A percentile compares a stretch with the other conserved stretches of the same genome.
phyloP scores from a whole-genome alignment of 1,140 invertebrate genomes.

The Sitodiplosis mosellana region DNA sequence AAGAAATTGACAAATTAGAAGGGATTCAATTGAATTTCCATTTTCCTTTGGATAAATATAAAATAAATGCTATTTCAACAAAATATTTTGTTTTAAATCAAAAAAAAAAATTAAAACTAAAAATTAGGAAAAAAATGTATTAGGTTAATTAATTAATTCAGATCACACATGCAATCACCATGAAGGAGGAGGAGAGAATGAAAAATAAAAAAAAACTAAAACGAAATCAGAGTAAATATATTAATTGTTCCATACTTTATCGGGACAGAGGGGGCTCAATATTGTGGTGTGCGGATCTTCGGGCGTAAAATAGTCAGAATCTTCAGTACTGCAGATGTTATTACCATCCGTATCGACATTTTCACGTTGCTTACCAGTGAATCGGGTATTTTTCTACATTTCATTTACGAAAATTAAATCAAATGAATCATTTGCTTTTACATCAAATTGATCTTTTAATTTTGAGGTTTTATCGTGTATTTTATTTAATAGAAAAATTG shows the following conservation, averaged over 20 bases:
- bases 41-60: not conserved
- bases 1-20: not conserved
- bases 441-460: no score
- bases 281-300: slow-evolving; percentile 44
- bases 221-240: not conserved
- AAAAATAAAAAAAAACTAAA: slow-evolving; percentile 2
- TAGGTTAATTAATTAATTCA: not conserved
- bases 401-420: no score
- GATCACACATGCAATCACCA: not conserved
- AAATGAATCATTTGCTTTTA: no score
- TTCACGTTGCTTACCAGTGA: not conserved
- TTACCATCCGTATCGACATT: not conserved
- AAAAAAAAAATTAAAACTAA: not conserved
- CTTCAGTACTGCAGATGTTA: slow-evolving; percentile 26
- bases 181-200: not conserved
- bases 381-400: not conserved
- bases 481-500: no score
- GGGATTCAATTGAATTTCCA: no score
- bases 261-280: slow-evolving; percentile 30
- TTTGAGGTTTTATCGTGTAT: no score
- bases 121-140: no score
- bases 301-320: slow-evolving; percentile 52
- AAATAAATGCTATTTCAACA: not conserved
- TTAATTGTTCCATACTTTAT: slow-evolving; percentile 11
- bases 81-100: not conserved